phyloP scores from a whole-genome alignment of 2,888 invertebrate species.

The Ophion ellenae region DNA sequence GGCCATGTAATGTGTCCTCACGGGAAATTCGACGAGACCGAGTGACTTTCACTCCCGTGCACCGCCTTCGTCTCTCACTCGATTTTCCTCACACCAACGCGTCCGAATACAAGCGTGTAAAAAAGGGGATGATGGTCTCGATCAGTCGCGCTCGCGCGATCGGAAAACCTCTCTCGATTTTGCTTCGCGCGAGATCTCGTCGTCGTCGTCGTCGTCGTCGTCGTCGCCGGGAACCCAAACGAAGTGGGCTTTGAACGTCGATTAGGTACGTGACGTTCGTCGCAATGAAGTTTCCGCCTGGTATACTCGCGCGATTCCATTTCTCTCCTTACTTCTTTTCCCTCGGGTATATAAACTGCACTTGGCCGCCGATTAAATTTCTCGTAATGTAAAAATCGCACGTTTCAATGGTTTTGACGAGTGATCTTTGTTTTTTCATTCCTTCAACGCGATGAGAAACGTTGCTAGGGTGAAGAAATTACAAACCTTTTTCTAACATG shows the following conservation, averaged over 20 bases:
- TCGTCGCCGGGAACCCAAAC: constrained; percentile 36
- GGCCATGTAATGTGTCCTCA: constrained; percentile 59
- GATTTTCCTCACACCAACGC: constrained; percentile 54
- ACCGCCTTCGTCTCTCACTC: constrained; percentile 34
- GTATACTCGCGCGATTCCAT: constrained; percentile 36
- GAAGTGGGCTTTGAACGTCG: constrained; percentile 63
- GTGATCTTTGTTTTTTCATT: too few species aligned
- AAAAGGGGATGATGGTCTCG: constrained; percentile 55
- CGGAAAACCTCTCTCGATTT: constrained; percentile 42
- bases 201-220: constrained; percentile 27
- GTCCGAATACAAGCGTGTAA: constrained; percentile 28
- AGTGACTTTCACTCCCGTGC: constrained; percentile 59
- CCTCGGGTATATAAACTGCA: too few species aligned
- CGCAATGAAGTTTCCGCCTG: constrained; percentile 53
- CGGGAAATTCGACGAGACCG: constrained; percentile 63
- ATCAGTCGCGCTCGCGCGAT: constrained; percentile 57
- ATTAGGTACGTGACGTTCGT: constrained; percentile 64
- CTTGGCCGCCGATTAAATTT: too few species aligned
- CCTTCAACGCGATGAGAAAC: too few species aligned
- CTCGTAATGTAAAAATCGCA: too few species aligned
- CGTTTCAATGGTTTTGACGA: too few species aligned
- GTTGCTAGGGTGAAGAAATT: too few species aligned
- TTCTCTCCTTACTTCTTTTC: not conserved
- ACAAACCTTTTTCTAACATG: too few species aligned
- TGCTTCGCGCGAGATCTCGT: constrained; percentile 5